Conservation (phyloP, 2,797 vertebrate genomes). For the Gorsachius magnificus region DNA sequence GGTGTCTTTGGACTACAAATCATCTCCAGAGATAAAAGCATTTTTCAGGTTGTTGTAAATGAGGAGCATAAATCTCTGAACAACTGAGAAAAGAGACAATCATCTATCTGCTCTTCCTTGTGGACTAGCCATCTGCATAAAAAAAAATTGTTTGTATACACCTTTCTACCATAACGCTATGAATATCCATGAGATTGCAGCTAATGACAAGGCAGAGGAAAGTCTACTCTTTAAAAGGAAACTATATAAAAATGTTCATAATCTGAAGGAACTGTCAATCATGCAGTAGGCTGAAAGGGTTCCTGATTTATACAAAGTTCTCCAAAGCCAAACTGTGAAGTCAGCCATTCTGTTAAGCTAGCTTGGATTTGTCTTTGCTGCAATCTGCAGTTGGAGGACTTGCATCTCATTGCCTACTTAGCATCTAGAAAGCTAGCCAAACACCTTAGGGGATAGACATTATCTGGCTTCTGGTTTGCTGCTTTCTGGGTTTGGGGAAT, state of each 20-base stretch:
- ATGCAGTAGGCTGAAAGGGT: background rate
- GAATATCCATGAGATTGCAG: background rate
- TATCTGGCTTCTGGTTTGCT: background rate
- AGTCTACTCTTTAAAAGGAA: background rate
- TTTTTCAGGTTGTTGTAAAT: background rate
- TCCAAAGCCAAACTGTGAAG: background rate
- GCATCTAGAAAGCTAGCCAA: background rate
- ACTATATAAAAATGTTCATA: background rate
- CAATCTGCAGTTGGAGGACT: background rate
- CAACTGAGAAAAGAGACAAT: background rate
- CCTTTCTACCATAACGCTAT: background rate
- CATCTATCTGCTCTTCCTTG: background rate
- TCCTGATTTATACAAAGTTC: background rate
- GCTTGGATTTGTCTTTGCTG: background rate
- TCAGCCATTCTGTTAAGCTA: background rate
- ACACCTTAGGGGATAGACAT: background rate
- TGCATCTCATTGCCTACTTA: background rate
- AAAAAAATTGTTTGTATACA: background rate
- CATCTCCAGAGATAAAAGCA: background rate
- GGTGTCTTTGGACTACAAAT: background rate
- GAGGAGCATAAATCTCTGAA: background rate
- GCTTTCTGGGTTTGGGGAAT: background rate
- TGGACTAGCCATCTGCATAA: background rate
- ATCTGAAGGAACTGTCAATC: background rate
- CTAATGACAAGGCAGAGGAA: background rate